Evolutionary conservation across 2,888 invertebrate genomes (phyloP), one percentile per base, ranked within the genome.

Genomic region (Chloroclysta siterata): DNA sequence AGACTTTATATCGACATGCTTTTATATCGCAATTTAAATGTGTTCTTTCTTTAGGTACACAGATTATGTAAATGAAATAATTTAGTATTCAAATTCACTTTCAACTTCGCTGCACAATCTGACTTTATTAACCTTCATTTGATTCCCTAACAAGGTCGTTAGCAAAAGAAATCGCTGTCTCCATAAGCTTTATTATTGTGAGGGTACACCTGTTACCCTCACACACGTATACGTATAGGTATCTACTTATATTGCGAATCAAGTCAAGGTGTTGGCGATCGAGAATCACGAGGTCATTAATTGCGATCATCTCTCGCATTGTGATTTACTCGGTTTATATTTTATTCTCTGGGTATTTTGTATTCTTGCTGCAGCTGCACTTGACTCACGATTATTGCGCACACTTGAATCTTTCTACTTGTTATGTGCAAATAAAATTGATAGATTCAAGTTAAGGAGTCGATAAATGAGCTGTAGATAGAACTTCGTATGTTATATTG

Each of bases 291-390:
- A 74, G 74, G 78, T 79, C 84, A 80, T 86, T 87, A 88, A 90
- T 89, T 89, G 84, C 84, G 75, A 73, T 72, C 77, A 74, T 75
- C 66, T 72, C 55, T 52, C 72, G 74, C 82, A 80, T 70, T 80
- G 87, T 90, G 90, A 90, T 91, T 89, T 90, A 89, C 87, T 85
- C 77, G 77, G 73, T 73, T 74, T 77, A 77, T 80, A 79, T 79
- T 74, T 79, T 60, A 60, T 64, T 47, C 28, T 47, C 52, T 33
- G 41, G 33, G 29, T 51, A 55, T 55, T 56, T 55, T 53, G 48
- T 60, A 42, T 57, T 42, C 36, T n/a, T 54, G 44, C 7, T 42
- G 84, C 90, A 90, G 89, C 85, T 91, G 91, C 89, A 80, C 81
- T 84, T 90, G 89, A 90, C 81, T 87, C 89, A 89, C 77, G 80